A percentile compares a stretch with the other conserved stretches of the same genome.
phyloP scores from a whole-genome alignment of 2,888 invertebrate species.

The Agapetus fuscipes region DNA sequence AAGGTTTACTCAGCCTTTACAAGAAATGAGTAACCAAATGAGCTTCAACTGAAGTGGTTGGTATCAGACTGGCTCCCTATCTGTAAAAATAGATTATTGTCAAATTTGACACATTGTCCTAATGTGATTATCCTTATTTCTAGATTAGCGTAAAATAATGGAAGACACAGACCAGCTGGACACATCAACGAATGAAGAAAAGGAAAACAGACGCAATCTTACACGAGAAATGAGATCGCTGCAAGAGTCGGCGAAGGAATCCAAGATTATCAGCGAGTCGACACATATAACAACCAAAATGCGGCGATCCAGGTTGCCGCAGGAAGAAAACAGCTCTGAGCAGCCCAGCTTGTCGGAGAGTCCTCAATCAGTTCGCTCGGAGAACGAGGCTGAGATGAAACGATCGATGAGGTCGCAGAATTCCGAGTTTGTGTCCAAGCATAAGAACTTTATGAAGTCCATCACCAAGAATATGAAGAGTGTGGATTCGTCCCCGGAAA shows the following conservation, averaged over 20 bases:
- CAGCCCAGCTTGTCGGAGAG: constrained; percentile 33
- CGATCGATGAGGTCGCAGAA: constrained; percentile 54
- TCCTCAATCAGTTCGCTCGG: constrained; percentile 27
- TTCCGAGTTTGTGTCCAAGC: constrained; percentile 52
- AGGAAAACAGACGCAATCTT: too few species aligned
- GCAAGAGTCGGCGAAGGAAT: constrained; percentile 57
- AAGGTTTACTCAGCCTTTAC: too few species aligned
- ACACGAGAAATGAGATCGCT: constrained; percentile 54
- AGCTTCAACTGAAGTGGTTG: too few species aligned
- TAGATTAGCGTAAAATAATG: too few species aligned
- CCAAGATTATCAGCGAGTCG: constrained; percentile 53
- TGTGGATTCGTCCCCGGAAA: too few species aligned
- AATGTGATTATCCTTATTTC: too few species aligned
- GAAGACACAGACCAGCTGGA: too few species aligned
- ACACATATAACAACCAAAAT: constrained; percentile 44
- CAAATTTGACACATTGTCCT: too few species aligned
- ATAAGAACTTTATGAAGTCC: constrained; percentile 49
- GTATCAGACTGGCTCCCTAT: too few species aligned
- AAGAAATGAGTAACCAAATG: too few species aligned
- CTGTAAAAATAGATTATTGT: too few species aligned
- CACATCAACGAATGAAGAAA: too few species aligned
- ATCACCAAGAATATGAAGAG: constrained; percentile 39
- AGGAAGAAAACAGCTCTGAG: constrained; percentile 37
- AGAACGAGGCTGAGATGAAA: constrained; percentile 25
- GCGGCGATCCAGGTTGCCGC: constrained; percentile 35